Base-by-base conservation (phyloP, 2,888 invertebrate genomes). In the Palloptera scutellata region DNA sequence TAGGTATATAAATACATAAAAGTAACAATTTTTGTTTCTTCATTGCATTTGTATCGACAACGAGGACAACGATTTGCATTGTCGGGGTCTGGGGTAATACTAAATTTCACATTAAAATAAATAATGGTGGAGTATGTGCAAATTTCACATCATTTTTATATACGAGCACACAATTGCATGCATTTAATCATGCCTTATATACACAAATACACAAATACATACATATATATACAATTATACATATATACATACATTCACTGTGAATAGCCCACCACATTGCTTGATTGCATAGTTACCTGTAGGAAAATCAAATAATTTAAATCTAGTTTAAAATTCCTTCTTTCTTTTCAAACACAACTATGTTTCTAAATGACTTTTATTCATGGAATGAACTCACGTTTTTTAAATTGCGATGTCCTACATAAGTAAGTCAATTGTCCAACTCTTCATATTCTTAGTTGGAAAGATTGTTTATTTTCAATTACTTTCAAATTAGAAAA, bases 61-160 rank as follows among this genome's bases (percentile, higher is more conserved):
- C 61, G 61, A 61, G 3, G 30, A 30, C 30, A 30, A 30, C 30
- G 6, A 4, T 30, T 30, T 30, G 30, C 30, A 43, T n/a, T n/a
- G n/a, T n/a, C n/a, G 9, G 10, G 53, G 62, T 19, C 43, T 53
- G 45, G 41, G 17, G 58, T 17, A 19, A 53, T 55, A 3, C 40
- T 15, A 17, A 30, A 20, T 62, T 62, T 54, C 62, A 52, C 59
- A 63, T 30, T 63, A 54, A 64, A 64, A 51, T 60, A 69, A 69
- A 68, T 68, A 68, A 68, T 65, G 30, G 30, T 30, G 65, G 52
- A 53, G 61, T 65, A 19, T 62, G 61, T 65, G 48, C 51, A 60
- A 66, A 61, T 53, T 66, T 65, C 65, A 63, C 66, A 59, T 61
- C 48, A 15, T n/a, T 13, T 12, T n/a, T n/a, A 55, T 20, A 40